Conservation (phyloP, 2,888 invertebrate species). For the Callyntrura sp. region DNA sequence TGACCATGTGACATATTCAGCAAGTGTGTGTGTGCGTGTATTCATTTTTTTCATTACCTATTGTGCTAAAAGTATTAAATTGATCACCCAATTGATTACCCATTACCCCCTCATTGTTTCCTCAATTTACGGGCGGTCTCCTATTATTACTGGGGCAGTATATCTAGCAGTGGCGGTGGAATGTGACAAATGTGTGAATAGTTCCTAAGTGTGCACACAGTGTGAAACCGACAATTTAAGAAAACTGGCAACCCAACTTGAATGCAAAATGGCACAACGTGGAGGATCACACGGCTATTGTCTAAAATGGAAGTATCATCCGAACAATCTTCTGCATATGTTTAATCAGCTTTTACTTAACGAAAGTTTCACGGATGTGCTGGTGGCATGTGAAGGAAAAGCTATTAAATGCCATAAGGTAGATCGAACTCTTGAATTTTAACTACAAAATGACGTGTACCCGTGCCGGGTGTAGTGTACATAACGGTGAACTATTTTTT, state of each 20-base stretch:
- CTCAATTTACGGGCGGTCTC: neutral
- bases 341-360: slow-evolving; percentile 89
- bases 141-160: too few relatives aligned
- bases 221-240: neutral
- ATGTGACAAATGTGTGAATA: slow-evolving; percentile 1
- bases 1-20: neutral
- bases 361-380: slow-evolving; percentile 96
- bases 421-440: slow-evolving; percentile 54
- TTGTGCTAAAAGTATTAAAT: neutral
- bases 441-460: neutral
- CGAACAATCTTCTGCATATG: slow-evolving; percentile 89
- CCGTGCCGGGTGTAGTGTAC: too few relatives aligned
- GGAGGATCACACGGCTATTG: slow-evolving; percentile 83
- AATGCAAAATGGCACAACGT: slow-evolving; percentile 79
- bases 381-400: slow-evolving; percentile 94
- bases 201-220: neutral
- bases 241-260: slow-evolving; percentile 23
- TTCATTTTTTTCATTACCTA: too few relatives aligned
- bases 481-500: neutral
- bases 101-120: too few relatives aligned
- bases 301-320: slow-evolving; percentile 83
- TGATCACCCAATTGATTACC: too few relatives aligned
- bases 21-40: neutral
- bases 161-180: neutral
- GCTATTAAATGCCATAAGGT: slow-evolving; percentile 91